Evolutionary conservation across 1,140 invertebrate genomes (phyloP).

Genomic region (Hypsibius dujardini): DNA sequence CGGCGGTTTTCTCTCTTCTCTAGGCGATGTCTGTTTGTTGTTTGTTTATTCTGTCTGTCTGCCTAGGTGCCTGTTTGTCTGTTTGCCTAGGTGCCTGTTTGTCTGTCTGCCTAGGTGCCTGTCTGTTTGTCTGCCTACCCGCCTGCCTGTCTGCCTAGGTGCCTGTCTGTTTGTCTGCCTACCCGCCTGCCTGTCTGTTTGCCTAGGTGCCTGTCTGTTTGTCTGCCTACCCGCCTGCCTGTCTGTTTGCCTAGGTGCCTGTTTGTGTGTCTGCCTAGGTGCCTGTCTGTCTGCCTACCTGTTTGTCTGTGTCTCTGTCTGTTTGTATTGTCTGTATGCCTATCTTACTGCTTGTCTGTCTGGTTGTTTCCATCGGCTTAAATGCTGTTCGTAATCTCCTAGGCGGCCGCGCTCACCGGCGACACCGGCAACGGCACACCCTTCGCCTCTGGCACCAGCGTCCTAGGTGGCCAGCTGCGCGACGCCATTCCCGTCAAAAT

Average conservation of each 20-base stretch:
- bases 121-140: too few relatives aligned
- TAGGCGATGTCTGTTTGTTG: not conserved
- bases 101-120: too few relatives aligned
- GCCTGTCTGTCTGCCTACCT: too few relatives aligned
- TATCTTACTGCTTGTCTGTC: conserved; percentile 51
- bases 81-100: too few relatives aligned
- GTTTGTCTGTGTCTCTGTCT: not conserved
- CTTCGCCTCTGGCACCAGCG: not conserved
- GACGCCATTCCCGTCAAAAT: not conserved
- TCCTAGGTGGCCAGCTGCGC: not conserved
- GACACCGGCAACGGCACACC: not conserved
- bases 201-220: not conserved
- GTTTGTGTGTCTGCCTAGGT: too few relatives aligned
- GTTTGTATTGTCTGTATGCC: conserved; percentile 62
- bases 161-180: too few relatives aligned
- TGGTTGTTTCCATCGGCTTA: not conserved
- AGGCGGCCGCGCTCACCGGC: not conserved
- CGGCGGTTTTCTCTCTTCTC: conserved; percentile 53
- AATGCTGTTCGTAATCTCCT: not conserved
- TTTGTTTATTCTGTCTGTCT: not conserved
- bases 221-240: too few relatives aligned
- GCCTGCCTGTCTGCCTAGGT: too few relatives aligned
- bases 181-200: too few relatives aligned
- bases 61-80: not conserved
- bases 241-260: too few relatives aligned